These are phyloP conservation scores for Circaetus gallicus DNA, from an alignment of 2,113 vertebrate genomes.

Conservation along the genomic window DNA sequence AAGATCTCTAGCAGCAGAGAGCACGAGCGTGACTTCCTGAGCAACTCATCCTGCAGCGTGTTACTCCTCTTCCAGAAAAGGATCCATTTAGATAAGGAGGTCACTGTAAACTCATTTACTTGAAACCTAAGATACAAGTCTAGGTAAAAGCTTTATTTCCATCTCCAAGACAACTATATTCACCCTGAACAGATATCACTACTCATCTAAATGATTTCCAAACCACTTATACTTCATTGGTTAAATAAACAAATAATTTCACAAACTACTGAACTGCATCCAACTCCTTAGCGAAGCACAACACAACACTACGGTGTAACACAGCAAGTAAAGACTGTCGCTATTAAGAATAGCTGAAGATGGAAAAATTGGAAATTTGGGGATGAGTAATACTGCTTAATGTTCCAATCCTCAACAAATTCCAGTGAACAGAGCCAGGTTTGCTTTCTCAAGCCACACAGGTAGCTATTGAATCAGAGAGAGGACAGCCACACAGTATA, in stretches of 20 bases:
- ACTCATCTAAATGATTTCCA: background rate
- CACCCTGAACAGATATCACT: background rate
- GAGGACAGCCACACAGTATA: accelerated
- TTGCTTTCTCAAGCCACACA: background rate
- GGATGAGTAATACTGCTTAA: background rate
- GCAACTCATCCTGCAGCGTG: background rate
- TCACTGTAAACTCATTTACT: background rate
- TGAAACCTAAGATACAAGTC: background rate
- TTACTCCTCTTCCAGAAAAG: background rate
- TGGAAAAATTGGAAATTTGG: background rate
- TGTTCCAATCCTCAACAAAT: background rate
- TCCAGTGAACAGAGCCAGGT: background rate
- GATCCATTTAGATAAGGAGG: background rate
- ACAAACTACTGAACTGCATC: background rate
- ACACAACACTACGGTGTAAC: background rate
- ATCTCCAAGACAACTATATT: background rate
- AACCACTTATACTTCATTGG: background rate
- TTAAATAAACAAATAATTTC: background rate
- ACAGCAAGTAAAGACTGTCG: background rate
- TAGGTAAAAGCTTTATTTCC: background rate
- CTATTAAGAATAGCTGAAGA: background rate
- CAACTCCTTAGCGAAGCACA: background rate
- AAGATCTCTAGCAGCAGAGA: background rate
- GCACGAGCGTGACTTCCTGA: background rate
- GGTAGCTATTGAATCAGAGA: background rate